Evolutionary conservation across 2,888 invertebrate species (phyloP).

Genomic region (Synanthedon tipuliformis): DNA sequence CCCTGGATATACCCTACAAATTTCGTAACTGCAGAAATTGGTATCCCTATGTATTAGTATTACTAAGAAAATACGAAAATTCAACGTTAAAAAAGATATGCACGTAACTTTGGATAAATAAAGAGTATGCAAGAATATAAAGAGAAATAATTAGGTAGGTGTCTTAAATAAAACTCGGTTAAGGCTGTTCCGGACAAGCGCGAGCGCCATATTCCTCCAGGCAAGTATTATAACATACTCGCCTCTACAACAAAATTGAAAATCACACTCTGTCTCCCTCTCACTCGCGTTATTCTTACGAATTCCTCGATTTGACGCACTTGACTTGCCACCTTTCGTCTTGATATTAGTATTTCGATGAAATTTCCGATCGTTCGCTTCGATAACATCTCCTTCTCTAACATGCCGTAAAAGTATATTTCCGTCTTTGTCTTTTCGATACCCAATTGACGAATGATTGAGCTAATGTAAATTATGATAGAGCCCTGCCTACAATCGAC

Average conservation of each 20-base stretch:
- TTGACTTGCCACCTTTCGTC: slow-evolving; percentile 38
- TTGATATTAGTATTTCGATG: slow-evolving; percentile 43
- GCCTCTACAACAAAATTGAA: slow-evolving; percentile 16
- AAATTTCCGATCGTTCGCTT: slow-evolving; percentile 23
- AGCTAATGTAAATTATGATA: slow-evolving; percentile 44
- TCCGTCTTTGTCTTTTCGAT: slow-evolving; percentile 43
- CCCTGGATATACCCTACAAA: too few relatives aligned
- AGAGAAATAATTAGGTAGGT: too few relatives aligned
- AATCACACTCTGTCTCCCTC: slow-evolving; percentile 33
- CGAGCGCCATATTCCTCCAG: slow-evolving; percentile 34
- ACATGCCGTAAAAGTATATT: slow-evolving; percentile 22
- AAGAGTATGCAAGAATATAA: too few relatives aligned
- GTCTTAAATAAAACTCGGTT: too few relatives aligned
- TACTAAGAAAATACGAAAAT: too few relatives aligned
- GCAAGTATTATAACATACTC: slow-evolving; percentile 15
- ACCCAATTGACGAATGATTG: slow-evolving; percentile 61
- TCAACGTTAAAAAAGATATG: too few relatives aligned
- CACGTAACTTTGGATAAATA: too few relatives aligned
- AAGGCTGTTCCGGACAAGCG: slow-evolving; percentile 27
- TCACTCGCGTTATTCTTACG: slow-evolving; percentile 26
- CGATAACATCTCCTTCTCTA: slow-evolving; percentile 34
- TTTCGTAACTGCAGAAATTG: too few relatives aligned
- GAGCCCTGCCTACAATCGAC: slow-evolving; percentile 34
- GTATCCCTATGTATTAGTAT: too few relatives aligned
- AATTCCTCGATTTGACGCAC: slow-evolving; percentile 34